Evolutionary conservation across 2,888 invertebrate species (phyloP).

Genomic region (Plebejus melissa): DNA sequence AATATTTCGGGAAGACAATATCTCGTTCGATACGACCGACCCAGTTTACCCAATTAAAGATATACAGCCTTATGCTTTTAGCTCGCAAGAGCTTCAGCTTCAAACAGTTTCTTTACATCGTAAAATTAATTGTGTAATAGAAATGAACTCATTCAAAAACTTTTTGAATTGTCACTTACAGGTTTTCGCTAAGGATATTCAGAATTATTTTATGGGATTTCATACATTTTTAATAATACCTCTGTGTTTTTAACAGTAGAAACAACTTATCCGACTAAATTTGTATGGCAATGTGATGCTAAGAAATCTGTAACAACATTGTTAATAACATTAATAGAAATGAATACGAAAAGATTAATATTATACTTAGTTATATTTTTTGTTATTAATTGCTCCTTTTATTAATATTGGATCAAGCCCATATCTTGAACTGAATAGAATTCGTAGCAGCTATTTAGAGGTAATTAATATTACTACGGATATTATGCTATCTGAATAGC

Average conservation of each 20-base stretch:
- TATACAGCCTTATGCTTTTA: constrained; percentile 12
- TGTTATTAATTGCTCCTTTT: background rate
- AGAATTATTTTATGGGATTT: background rate
- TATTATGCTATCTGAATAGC: background rate
- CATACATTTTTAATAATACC: too few relatives aligned
- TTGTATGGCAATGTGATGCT: too few relatives aligned
- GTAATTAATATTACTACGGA: background rate
- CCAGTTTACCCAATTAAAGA: constrained; percentile 39
- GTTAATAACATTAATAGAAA: too few relatives aligned
- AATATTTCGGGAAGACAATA: background rate
- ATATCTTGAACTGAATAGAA: background rate
- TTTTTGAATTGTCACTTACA: background rate
- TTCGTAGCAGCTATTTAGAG: constrained; percentile 1
- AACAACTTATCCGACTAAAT: background rate
- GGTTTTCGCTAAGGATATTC: too few relatives aligned
- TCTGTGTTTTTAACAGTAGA: background rate
- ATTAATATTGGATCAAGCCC: background rate
- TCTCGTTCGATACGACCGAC: constrained; percentile 42
- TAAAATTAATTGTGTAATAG: background rate
- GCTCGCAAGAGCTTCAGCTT: background rate
- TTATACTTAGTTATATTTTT: background rate
- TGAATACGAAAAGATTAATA: background rate
- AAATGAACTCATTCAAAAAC: background rate
- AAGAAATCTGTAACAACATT: too few relatives aligned
- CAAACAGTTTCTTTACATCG: background rate